Evolutionary conservation across 1,140 invertebrate species (phyloP), one percentile per base, ranked within the genome.

Genomic region (Ceratina calcarata): DNA sequence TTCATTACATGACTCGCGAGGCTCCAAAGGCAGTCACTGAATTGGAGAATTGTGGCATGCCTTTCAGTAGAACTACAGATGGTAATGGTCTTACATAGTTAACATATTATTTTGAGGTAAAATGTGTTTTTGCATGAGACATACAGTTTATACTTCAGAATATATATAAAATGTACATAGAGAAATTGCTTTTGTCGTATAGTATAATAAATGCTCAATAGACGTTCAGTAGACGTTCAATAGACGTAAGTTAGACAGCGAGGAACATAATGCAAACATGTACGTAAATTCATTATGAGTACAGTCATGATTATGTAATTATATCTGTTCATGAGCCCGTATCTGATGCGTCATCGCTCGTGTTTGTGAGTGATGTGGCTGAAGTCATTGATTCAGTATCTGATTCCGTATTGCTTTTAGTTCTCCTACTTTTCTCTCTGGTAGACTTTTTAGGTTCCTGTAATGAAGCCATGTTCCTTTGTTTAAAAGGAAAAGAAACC

Each of bases 1-100:
- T 99, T 88, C 98, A 99, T 92, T 99, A 99, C 92, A 98, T 99
- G 98, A 99, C 98, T 3, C 95, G 96, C 88, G 98, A 99, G 93
- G 99, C 99, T 2, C 98, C 99, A 0, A 96, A 97, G 87, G 98
- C 98, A 84, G 98, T 99, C n/a, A 97, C 98, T 90, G 99, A 99
- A 93, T 94, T 99, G 68, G 99, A 99, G 94, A 99, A 99, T 93
- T 99, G 98, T 93, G 99, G 98, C 97, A 95, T 96, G 97, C 98
- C 99, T 10, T 99, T 99, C 94, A 99, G 98, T 81, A 95, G 99
- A 71, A 98, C 98, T 1, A 94, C 95, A 58, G 98, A 97, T 76
- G 96, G 98, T 84, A 84, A 71, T 62, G 57, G 37, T 55, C 62
- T 18, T 32, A 64, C 76, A 55, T 20, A 78, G 10, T 37, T 37